A percentile compares a stretch with the other conserved stretches of the same genome.
phyloP scores from a whole-genome alignment of 35 echinoderm and acorn worm genomes.

The Lytechinus variegatus region DNA sequence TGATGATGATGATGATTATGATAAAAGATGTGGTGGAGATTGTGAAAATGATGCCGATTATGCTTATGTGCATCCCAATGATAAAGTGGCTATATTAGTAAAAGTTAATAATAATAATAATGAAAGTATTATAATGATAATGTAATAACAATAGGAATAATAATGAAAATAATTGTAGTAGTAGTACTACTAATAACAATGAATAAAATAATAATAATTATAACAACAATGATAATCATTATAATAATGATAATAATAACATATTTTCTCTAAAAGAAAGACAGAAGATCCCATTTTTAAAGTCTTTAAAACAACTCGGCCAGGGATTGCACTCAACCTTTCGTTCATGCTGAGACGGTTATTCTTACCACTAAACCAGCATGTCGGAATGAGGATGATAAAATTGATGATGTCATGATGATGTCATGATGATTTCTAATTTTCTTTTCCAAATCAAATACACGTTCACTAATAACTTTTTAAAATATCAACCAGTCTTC shows the following conservation, averaged over 20 bases:
- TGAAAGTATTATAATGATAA: not conserved
- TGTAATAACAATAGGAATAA: not conserved
- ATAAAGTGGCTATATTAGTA: not conserved
- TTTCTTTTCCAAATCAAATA: too few species aligned
- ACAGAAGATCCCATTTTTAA: too few species aligned
- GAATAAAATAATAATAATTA: not conserved
- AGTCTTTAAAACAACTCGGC: too few species aligned
- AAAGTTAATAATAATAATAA: not conserved
- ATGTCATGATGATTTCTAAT: too few species aligned
- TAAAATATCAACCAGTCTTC: too few species aligned
- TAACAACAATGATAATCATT: not conserved
- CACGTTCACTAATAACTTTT: too few species aligned
- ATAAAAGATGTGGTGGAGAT: not conserved
- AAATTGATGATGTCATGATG: too few species aligned
- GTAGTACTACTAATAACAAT: not conserved
- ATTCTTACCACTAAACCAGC: too few species aligned
- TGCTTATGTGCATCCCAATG: not conserved
- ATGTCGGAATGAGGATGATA: too few species aligned
- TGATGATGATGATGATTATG: constrained; percentile 20
- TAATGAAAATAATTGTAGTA: not conserved
- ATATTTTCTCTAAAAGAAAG: too few species aligned
- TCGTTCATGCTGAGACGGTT: too few species aligned
- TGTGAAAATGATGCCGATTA: not conserved
- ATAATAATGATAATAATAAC: not conserved
- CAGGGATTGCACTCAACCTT: too few species aligned